phyloP scores from a whole-genome alignment of 2,797 vertebrate genomes.

The Phalloptychus januarius region DNA sequence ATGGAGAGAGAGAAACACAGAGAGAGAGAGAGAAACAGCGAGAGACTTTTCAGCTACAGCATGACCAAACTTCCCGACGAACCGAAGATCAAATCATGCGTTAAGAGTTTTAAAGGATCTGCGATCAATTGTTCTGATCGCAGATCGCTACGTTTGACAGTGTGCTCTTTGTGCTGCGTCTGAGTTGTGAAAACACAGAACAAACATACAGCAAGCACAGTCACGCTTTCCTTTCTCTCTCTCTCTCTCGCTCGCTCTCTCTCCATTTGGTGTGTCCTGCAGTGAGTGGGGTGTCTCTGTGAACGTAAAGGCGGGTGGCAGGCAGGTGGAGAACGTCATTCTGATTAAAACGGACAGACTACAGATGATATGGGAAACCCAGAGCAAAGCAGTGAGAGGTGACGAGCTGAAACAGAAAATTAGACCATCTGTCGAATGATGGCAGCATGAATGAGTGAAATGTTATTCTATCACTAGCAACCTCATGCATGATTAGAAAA shows the following conservation, averaged over 20 bases:
- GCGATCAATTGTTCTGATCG: constrained; percentile 37
- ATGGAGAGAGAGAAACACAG: constrained; percentile 60
- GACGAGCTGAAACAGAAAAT: constrained; percentile 27
- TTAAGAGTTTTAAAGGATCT: constrained; percentile 31
- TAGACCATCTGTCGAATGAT: constrained; percentile 6
- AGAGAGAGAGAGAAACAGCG: constrained; percentile 75
- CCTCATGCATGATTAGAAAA: constrained; percentile 1
- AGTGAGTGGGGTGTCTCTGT: constrained; percentile 48
- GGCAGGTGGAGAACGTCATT: constrained; percentile 28
- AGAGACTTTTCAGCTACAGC: constrained; percentile 77
- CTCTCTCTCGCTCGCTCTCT: constrained; percentile 49
- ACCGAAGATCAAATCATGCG: constrained; percentile 72
- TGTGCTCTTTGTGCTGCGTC: constrained; percentile 79
- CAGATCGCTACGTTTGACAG: constrained; percentile 49
- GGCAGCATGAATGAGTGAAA: constrained; percentile 5
- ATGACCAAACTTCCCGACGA: constrained; percentile 70
- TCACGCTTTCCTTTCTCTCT: constrained; percentile 72
- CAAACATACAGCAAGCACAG: constrained; percentile 79
- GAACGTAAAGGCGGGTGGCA: constrained; percentile 27
- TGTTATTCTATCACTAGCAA: constrained; percentile 6
- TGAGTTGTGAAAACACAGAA: constrained; percentile 79
- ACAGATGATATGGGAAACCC: constrained; percentile 24
- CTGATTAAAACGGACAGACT: constrained; percentile 27
- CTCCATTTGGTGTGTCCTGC: constrained; percentile 55
- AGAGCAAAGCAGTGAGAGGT: constrained; percentile 16